Conservation (phyloP, 2,797 vertebrate genomes). For the Lycodopsis pacificus region DNA sequence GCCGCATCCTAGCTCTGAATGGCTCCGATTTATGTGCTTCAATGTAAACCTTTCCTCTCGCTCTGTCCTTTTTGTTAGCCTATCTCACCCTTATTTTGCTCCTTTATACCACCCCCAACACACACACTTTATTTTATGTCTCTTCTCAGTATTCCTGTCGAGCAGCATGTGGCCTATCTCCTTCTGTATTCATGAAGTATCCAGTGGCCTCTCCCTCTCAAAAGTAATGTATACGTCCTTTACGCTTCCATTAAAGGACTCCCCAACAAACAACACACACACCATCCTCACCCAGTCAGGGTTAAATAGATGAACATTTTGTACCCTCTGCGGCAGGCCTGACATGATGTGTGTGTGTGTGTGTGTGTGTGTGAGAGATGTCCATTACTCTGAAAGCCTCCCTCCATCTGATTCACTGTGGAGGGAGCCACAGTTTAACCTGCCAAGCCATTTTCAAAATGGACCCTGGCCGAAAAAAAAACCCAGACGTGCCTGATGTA, state of each 20-base stretch:
- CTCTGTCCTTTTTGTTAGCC: slow-evolving; percentile 20
- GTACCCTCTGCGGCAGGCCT: slow-evolving; percentile 7
- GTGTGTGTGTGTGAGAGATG: slow-evolving; percentile 9
- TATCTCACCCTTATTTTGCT: slow-evolving; percentile 14
- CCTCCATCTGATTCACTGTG: slow-evolving; percentile 43
- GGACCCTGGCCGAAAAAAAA: slow-evolving; percentile 22
- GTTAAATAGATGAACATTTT: slow-evolving; percentile 39
- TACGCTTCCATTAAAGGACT: slow-evolving; percentile 35
- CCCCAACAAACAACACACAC: slow-evolving; percentile 1
- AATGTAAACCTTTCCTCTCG: slow-evolving; percentile 18
- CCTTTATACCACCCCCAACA: not conserved
- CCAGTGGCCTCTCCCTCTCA: slow-evolving; percentile 25
- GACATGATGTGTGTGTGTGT: slow-evolving; percentile 11
- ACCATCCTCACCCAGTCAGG: slow-evolving; percentile 13
- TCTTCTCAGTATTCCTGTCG: slow-evolving; percentile 51
- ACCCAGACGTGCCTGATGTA: slow-evolving; percentile 18
- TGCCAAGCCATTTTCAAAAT: slow-evolving; percentile 55
- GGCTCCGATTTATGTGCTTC: slow-evolving; percentile 46
- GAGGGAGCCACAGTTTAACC: slow-evolving; percentile 36
- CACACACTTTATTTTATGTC: slow-evolving; percentile 20
- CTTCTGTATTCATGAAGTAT: slow-evolving; percentile 57
- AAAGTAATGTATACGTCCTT: slow-evolving; percentile 49
- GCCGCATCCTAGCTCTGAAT: slow-evolving; percentile 4
- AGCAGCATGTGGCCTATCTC: slow-evolving; percentile 35
- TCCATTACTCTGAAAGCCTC: slow-evolving; percentile 64